Conservation (phyloP, 2,113 vertebrate genomes). For the Grantiella picta region DNA sequence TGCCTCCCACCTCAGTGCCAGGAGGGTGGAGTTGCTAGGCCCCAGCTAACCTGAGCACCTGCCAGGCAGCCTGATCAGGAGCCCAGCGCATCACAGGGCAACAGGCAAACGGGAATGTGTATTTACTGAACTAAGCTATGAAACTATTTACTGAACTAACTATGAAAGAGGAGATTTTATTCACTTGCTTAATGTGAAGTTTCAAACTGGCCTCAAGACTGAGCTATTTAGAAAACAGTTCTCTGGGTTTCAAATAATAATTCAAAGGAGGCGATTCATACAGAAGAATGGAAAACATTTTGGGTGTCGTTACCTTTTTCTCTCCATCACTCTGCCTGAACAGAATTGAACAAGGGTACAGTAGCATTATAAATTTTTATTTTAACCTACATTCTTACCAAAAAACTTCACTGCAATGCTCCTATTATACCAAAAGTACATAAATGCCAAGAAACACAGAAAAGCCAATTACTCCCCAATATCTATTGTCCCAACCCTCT, state of each 20-base stretch:
- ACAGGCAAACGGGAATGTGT: background rate
- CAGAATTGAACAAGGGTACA: background rate
- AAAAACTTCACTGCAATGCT: background rate
- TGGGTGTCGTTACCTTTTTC: background rate
- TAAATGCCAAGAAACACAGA: background rate
- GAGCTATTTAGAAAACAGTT: background rate
- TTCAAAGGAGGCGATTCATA: background rate
- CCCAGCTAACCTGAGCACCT: background rate
- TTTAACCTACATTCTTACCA: background rate
- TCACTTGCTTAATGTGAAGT: background rate
- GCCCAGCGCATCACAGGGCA: background rate
- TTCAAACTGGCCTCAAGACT: background rate
- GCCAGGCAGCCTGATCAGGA: background rate
- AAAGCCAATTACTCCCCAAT: slow-evolving; percentile 7
- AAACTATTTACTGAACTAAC: too few species aligned
- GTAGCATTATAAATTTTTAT: background rate
- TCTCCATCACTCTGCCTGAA: background rate
- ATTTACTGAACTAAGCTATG: background rate
- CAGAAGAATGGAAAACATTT: background rate
- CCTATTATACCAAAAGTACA: background rate
- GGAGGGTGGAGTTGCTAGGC: background rate
- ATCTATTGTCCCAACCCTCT: slow-evolving; percentile 20
- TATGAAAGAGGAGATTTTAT: background rate
- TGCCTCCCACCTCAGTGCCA: background rate
- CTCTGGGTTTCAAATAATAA: background rate